These are phyloP conservation scores for Coregonus ussuriensis DNA, from an alignment of 2,797 vertebrate species.

Conservation along the genomic window DNA sequence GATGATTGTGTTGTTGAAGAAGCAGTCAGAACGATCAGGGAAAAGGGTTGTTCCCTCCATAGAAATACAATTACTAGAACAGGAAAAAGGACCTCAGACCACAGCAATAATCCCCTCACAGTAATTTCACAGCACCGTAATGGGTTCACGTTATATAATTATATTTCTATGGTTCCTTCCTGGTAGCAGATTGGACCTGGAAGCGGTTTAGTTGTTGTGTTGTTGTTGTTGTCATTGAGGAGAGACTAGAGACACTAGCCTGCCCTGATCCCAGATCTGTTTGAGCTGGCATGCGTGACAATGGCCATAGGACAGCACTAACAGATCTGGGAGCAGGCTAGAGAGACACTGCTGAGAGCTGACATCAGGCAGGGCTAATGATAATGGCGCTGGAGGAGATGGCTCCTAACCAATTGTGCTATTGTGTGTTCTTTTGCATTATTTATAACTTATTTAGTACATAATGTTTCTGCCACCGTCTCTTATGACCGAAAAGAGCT, in stretches of 20 bases:
- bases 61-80: too few relatives aligned
- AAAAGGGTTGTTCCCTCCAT: neutral
- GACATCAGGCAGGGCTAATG: conserved; percentile 26
- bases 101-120: neutral
- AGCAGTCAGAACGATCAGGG: neutral
- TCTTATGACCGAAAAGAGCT: too few relatives aligned
- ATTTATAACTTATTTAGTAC: too few relatives aligned
- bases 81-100: neutral
- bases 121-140: too few relatives aligned
- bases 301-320: neutral
- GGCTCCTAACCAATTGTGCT: too few relatives aligned
- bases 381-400: too few relatives aligned
- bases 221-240: conserved; percentile 44
- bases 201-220: conserved; percentile 38
- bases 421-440: too few relatives aligned
- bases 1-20: conserved; percentile 7
- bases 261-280: neutral
- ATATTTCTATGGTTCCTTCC: neutral
- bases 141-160: too few relatives aligned
- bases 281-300: neutral
- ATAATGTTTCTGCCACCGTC: too few relatives aligned
- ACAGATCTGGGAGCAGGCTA: neutral
- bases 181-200: neutral
- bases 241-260: conserved; percentile 11
- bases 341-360: conserved; percentile 20